Evolutionary conservation across 2,113 vertebrate genomes (phyloP), one percentile per base, ranked within the genome.

Genomic region (Channa argus): DNA sequence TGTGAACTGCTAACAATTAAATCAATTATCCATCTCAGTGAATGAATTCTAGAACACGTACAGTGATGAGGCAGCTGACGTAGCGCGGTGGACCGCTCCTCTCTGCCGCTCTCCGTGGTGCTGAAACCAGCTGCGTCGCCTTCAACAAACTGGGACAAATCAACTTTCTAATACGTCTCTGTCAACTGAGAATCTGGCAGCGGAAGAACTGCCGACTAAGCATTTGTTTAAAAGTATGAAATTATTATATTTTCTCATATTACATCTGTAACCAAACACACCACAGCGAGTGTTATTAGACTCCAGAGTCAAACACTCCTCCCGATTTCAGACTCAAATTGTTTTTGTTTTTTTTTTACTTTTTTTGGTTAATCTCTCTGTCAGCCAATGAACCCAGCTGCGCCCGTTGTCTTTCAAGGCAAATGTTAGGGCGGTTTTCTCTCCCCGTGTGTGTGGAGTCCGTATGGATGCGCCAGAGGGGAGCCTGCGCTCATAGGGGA

Each of bases 401-500:
- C 63, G n/a, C 50, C 39, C 6, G 3, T 63, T 5, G 43, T 50
- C 8, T 50, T 10, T 15, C 24, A 52, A 50, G 8, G 60, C 51
- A 12, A 56, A 38, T 55, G 47, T 71, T 5, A 11, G 45, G 54
- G 56, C 52, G 43, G 55, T 50, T 56, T 58, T 63, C 52, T 59
- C 5, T 59, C 68, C 75, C 71, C 68, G 24, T 8, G 65, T 3
- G 45, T 24, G 70, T 50, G 49, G 33, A 61, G 74, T 76, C 79
- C 5, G 79, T 63, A 9, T 80, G 71, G 76, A 74, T 82, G 76
- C 85, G 84, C 78, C 80, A 60, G 65, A 68, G 72, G 67, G 66
- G 75, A 83, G 81, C 75, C 11, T 66, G 83, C 66, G 59, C 82
- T 77, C 78, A 77, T 63, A 81, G 83, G 89, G 90, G 93, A 86